phyloP scores from a whole-genome alignment of 1,140 invertebrate species.

The Arion vulgaris region DNA sequence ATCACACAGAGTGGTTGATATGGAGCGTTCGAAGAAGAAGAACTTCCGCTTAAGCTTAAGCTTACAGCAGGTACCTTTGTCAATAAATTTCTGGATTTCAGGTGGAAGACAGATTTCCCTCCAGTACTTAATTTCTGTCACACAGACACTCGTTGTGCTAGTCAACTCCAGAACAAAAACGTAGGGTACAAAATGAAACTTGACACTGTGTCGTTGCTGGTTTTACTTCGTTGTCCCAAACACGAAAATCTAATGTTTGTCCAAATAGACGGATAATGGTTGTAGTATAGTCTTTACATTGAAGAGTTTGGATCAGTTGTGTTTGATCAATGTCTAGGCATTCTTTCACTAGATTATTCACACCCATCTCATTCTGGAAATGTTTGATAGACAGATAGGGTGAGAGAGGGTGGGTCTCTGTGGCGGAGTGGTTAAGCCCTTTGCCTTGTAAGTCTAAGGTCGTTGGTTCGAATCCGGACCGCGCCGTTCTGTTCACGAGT shows the following conservation, averaged over 20 bases:
- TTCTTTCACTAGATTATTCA: background rate
- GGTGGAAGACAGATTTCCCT: background rate
- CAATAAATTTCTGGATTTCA: too few species aligned
- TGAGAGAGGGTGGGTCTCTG: too few species aligned
- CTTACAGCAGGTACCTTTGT: too few species aligned
- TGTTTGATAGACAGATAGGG: too few species aligned
- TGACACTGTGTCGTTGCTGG: background rate
- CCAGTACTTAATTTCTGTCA: background rate
- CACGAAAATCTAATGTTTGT: background rate
- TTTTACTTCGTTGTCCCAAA: background rate
- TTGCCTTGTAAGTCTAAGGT: too few species aligned
- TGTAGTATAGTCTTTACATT: background rate
- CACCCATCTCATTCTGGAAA: background rate
- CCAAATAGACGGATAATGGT: background rate
- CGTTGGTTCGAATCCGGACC: too few species aligned
- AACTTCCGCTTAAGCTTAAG: too few species aligned
- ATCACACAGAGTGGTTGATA: too few species aligned
- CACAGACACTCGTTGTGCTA: background rate
- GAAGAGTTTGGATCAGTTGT: background rate
- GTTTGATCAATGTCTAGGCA: background rate
- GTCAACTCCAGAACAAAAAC: background rate
- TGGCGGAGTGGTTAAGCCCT: too few species aligned
- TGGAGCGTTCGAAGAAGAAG: too few species aligned
- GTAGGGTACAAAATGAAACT: background rate
- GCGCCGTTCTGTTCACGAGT: too few species aligned